Conservation (phyloP, 2,888 invertebrate species). For the Caenorhabditis virilis region DNA sequence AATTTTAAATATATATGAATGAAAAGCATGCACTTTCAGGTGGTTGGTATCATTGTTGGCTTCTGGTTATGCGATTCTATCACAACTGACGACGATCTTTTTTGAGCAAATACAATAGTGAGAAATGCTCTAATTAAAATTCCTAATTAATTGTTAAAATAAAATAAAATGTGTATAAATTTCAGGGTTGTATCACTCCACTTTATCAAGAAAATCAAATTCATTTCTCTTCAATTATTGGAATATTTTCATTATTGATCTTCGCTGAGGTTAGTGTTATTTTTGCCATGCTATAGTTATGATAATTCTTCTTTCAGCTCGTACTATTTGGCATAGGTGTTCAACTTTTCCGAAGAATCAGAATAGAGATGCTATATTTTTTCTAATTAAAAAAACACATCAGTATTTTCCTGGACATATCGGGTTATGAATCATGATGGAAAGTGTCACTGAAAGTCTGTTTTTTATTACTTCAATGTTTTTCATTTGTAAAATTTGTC, state of each 20-base stretch:
- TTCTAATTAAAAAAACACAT: slow-evolving; percentile 3
- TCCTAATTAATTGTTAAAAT: not conserved
- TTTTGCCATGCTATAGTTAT: not conserved
- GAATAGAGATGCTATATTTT: slow-evolving; percentile 62
- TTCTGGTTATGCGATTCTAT: slow-evolving; percentile 68
- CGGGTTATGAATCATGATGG: slow-evolving; percentile 12
- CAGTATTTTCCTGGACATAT: not conserved
- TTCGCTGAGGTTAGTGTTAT: slow-evolving; percentile 36
- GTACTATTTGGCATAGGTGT: slow-evolving; percentile 43
- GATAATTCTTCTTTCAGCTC: slow-evolving; percentile 41
- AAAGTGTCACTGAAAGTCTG: slow-evolving; percentile 21
- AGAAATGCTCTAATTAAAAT: slow-evolving; percentile 6
- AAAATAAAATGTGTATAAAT: slow-evolving; percentile 1
- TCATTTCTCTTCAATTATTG: slow-evolving; percentile 50
- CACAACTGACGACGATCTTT: slow-evolving; percentile 58
- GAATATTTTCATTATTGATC: slow-evolving; percentile 38
- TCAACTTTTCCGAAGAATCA: slow-evolving; percentile 53
- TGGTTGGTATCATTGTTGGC: slow-evolving; percentile 67
- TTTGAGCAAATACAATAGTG: too few species aligned
- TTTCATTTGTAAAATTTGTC: slow-evolving; percentile 12
- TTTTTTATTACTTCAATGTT: slow-evolving; percentile 15
- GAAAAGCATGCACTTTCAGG: slow-evolving; percentile 48
- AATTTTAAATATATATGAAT: too few species aligned
- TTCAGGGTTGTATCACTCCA: slow-evolving; percentile 55
- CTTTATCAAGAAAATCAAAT: slow-evolving; percentile 42